Evolutionary conservation across 2,113 vertebrate species (phyloP).

Genomic region (Hippocampus abdominalis): DNA sequence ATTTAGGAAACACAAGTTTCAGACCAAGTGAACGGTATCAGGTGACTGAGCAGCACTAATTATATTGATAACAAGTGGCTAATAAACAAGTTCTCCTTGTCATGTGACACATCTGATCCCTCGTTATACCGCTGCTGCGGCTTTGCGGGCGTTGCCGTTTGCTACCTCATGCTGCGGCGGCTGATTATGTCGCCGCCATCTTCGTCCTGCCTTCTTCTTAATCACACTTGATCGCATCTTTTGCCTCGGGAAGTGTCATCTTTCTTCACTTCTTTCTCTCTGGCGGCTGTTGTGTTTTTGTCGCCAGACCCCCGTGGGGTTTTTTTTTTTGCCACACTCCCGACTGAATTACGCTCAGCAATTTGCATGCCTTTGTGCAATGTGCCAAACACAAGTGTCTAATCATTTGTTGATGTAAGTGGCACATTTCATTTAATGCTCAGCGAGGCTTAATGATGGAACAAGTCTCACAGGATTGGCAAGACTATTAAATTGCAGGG

Average conservation of each 20-base stretch:
- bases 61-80: constrained; percentile 12
- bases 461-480: not conserved
- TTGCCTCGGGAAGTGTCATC: constrained; percentile 10
- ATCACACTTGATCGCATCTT: constrained; percentile 18
- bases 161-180: constrained; percentile 10
- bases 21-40: constrained; percentile 7
- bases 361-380: constrained; percentile 1
- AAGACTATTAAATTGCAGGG: not conserved
- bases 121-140: constrained; percentile 3
- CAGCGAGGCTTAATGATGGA: constrained; percentile 1
- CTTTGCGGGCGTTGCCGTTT: constrained; percentile 8
- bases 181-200: constrained; percentile 27
- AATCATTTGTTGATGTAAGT: constrained; percentile 15
- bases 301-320: constrained; percentile 5
- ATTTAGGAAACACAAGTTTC: constrained; percentile 4
- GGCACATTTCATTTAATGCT: constrained; percentile 3
- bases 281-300: constrained; percentile 12
- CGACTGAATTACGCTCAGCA: not conserved
- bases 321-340: constrained; percentile 9
- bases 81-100: constrained; percentile 16
- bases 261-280: constrained; percentile 20
- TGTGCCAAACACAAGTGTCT: constrained; percentile 15
- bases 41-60: constrained; percentile 11
- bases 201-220: constrained; percentile 9
- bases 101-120: constrained; percentile 14